phyloP scores from a whole-genome alignment of 2,797 vertebrate species.

The Eospalax fontanierii region DNA sequence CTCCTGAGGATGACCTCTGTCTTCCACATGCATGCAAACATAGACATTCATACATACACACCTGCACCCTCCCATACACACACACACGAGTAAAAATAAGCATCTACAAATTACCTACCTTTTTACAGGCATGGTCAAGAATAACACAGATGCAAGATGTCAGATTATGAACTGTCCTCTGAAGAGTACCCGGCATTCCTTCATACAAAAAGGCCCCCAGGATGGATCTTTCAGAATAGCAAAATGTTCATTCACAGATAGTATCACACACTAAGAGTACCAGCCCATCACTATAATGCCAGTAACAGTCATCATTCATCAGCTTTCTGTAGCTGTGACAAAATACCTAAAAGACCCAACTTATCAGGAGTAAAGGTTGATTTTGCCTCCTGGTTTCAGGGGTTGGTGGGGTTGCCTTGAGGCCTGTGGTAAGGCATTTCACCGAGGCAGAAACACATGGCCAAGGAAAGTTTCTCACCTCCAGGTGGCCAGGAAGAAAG shows the following conservation, averaged over 20 bases:
- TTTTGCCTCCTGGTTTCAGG: neutral
- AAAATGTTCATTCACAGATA: neutral
- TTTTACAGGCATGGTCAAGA: neutral
- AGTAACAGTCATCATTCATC: neutral
- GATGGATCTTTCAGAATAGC: neutral
- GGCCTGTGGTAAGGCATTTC: neutral
- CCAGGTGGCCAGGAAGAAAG: neutral
- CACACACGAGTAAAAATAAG: neutral
- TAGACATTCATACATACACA: no score
- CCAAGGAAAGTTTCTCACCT: no score
- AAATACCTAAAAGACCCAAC: neutral
- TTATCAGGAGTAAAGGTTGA: neutral
- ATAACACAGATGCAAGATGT: slow-evolving; percentile 67
- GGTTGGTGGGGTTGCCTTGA: neutral
- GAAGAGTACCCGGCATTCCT: neutral
- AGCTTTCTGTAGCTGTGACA: neutral
- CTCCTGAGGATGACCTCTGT: neutral
- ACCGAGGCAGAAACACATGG: neutral
- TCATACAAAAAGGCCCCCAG: neutral
- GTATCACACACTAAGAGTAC: neutral
- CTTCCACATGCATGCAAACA: no score
- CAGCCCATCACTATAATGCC: neutral
- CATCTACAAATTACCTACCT: slow-evolving; percentile 53
- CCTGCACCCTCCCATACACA: neutral
- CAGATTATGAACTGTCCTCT: slow-evolving; percentile 12